Base-by-base conservation (phyloP, 2,888 invertebrate species). In the Horisme vitalbata region DNA sequence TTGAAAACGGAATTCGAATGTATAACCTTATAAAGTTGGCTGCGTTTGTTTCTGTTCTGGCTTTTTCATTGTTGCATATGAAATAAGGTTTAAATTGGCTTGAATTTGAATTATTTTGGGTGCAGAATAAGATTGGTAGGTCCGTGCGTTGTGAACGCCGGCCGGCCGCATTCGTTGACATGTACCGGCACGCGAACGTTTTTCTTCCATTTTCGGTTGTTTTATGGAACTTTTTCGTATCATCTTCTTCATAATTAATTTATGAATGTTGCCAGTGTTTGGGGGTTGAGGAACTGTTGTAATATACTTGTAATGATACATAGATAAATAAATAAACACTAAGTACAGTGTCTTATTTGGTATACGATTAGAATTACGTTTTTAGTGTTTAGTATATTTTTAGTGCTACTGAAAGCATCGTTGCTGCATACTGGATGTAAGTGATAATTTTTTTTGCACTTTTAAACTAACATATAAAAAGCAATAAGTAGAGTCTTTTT, bases 101-200 rank as follows among this genome's bases (percentile, higher is more conserved):
- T 41, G 52, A 32, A 37, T 47, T 55, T 45, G 9, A 38, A 37
- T 43, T 60, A 57, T 53, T 36, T 39, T 33, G 57, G 53, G 47
- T 54, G 71, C 51, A 70, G 10, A 65, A 60, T 61, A 65, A 56
- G 45, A n/a, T 63, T 72, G 66, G 74, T 60, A 52, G 68, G 67
- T 72, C 75, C 74, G 71, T 75, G 73, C 71, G 77, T 72, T 71
- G 57, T 65, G 58, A 75, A 70, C 72, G 71, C 71, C 69, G 73
- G 61, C 68, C 66, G 76, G 74, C 71, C 79, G 83, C 87, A 86
- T 85, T 86, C 81, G 84, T 65, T 75, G 79, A 80, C 77, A 80
- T 80, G 85, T 84, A 73, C 80, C 79, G 86, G 83, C 81, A 83
- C 87, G 86, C 81, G 87, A 82, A 83, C 76, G 83, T 79, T 85